Evolutionary conservation across 1,140 invertebrate genomes (phyloP), one percentile per base, ranked within the genome.

Genomic region (Popillia japonica): DNA sequence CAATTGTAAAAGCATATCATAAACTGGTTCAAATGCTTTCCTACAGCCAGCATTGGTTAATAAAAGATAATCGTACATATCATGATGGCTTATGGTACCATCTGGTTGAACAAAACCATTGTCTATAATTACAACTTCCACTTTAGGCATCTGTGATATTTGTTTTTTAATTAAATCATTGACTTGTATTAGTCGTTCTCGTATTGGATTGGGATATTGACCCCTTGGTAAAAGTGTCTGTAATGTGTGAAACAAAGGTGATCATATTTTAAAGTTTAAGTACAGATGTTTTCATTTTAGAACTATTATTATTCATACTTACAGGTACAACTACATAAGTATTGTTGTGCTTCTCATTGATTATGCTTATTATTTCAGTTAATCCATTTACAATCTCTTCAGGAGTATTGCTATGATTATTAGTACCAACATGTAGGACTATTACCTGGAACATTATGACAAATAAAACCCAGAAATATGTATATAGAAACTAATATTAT

Each of bases 11-110:
- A 95, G 87, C 78, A 95, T 88, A 86, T 95, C 93, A 87, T 94
- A 90, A 41, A 96, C 90, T 41, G 94, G 93, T 86, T 94, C 93
- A 88, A 96, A 95, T 23, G 93, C 92, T 86, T 96, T 96, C 82
- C 91, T 89, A 87, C 96, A 95, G 59, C 95, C 96, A 75, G 92
- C 88, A 87, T 94, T 93, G 2, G 94, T 96, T 41, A 96, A 89
- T 84, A 96, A 93, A 40, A 96, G 89, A 87, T 96, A 97, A 87
- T 98, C 96, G 84, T 93, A 92, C 94, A 97, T 95, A 85, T 97
- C 96, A 83, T 92, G 92, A 84, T 95, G 93, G 85, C 92, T 94
- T 77, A 97, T 96, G 23, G 90, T 91, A 8, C 93, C 94, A 87
- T 96, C 94, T 55, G 89, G 88, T 83, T 94, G 91, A 44, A 96